Base-by-base conservation (phyloP, 2,113 vertebrate genomes). In the Camelus dromedarius region DNA sequence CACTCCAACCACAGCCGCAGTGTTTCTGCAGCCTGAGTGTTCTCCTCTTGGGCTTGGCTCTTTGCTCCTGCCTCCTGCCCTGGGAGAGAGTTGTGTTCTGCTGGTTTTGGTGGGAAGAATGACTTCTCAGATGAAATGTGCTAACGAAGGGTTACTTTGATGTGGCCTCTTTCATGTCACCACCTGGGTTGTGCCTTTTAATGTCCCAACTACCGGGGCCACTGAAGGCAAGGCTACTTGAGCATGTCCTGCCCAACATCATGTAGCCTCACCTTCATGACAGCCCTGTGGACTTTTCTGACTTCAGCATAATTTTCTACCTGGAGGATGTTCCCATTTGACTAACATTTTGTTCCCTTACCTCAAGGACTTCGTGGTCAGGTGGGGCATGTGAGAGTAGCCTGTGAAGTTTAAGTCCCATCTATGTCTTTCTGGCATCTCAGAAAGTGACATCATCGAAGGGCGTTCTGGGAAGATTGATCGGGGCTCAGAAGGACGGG, bases 221-320 rank as follows among this genome's bases (percentile, higher is more conserved):
- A 4, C 9, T 13, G 73, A 92, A 79, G 54, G 54, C 28, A 16
- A 38, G 58, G 52, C 22, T 58, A 0, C 62, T 67, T 60, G 72
- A 72, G 30, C 38, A 60, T 12, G 4, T 26, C 18, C 9, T 46
- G 24, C 5, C 38, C 13, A 4, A 22, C 38, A n/a, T 81, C 38
- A n/a, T 6, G 3, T 12, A 14, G 19, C 67, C 8, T 48, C 76
- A 18, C 60, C 20, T 81, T 48, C 3, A 3, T 1, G 19, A 32
- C 7, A n/a, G 8, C 35, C 50, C 11, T 6, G 1, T 16, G 22
- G 22, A 54, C 32, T 75, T 88, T 35, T 60, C 62, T 3, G n/a
- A 85, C 30, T 42, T 79, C 8, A 69, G 38, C 18, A 14, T 96
- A 12, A 26, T 75, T 92, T 95, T 91, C 73, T 69, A 5, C 24